Percentiles rank a stretch among this genome's conserved stretches.
phyloP scores from a whole-genome alignment of 2,888 invertebrate species.

The Dryadula phaetusa region DNA sequence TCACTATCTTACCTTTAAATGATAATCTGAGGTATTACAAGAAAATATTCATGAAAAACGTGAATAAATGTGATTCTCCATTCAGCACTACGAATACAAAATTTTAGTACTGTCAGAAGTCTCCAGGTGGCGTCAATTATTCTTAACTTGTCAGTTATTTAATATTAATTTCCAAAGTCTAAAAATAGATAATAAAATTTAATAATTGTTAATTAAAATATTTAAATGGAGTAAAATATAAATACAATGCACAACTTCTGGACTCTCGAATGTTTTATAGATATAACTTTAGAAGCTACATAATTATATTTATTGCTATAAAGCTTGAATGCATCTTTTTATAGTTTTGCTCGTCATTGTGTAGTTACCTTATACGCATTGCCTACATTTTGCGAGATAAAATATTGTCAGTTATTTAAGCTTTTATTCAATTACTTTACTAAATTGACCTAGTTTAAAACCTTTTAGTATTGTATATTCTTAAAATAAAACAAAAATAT shows the following conservation, averaged over 20 bases:
- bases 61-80: constrained; percentile 81
- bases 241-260: neutral
- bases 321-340: constrained; percentile 38
- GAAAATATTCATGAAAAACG: constrained; percentile 80
- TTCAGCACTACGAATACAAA: constrained; percentile 84
- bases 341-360: constrained; percentile 50
- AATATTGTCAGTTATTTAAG: neutral
- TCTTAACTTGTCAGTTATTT: constrained; percentile 41
- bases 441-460: neutral
- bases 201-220: neutral
- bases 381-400: neutral
- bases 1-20: constrained; percentile 73
- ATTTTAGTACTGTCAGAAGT: constrained; percentile 73
- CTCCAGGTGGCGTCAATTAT: constrained; percentile 61
- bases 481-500: neutral
- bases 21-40: constrained; percentile 74
- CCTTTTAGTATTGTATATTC: neutral
- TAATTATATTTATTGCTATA: neutral
- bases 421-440: neutral
- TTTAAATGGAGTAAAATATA: neutral
- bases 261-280: neutral
- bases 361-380: constrained; percentile 42
- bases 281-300: neutral
- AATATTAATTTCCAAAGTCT: constrained; percentile 6
- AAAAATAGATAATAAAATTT: constrained; percentile 12